Evolutionary conservation across 2,888 invertebrate genomes (phyloP), one percentile per base, ranked within the genome.

Genomic region (Allygus modestus): DNA sequence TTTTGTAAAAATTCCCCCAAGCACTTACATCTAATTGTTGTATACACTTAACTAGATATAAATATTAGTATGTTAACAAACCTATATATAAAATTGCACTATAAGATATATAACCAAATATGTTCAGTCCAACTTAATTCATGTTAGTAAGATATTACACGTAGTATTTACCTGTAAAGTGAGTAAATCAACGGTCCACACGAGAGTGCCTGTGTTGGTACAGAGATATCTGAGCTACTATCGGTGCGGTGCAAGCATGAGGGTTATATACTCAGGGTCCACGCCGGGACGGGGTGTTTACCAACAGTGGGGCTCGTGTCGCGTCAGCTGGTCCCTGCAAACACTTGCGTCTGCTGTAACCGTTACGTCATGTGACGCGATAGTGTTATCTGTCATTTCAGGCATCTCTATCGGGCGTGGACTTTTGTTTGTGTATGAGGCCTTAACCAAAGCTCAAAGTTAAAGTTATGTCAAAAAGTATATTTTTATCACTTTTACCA

Each of bases 311-410:
- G 9, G 23, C 58, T 58, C 58, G 58, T 58, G 58, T 2, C 1
- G 23, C 58, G 58, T 58, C 58, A 58, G 23, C 12, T 7, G 23
- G 17, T 51, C 51, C 17, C 5, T 1, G 58, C 58, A 58, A 58
- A 58, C 58, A 58, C 58, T 58, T 51, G 51, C 20, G 23, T 58
- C 58, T 23, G 58, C 20, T 12, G 23, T 5, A n/a, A 58, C 17
- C 23, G n/a, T 58, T 58, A 58, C 58, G 58, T 58, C 58, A 58
- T n/a, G 23, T 58, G 23, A n/a, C 58, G 12, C 20, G 58, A 58
- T 58, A 58, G 7, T 2, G 23, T 0, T 23, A 58, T 58, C 58
- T 9, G 7, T n/a, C n/a, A n/a, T n/a, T n/a, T n/a, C n/a, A 58
- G 23, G 2, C 58, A 58, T 58, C 58, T 2, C 2, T 58, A 23